Evolutionary conservation across 2,888 invertebrate genomes (phyloP), one percentile per base, ranked within the genome.

Genomic region (Leucophenga montana): DNA sequence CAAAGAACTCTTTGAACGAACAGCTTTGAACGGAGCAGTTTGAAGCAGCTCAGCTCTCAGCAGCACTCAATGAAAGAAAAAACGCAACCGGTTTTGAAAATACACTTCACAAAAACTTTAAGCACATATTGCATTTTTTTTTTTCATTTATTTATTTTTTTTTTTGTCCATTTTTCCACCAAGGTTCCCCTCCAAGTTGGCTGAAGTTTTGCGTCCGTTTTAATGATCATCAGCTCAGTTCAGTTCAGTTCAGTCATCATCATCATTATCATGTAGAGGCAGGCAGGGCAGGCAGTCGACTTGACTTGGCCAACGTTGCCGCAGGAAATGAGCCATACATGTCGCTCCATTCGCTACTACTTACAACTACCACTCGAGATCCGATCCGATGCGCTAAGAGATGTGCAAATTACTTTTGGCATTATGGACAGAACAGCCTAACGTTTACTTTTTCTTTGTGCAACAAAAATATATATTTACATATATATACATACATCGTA

Each of bases 1-100:
- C 56, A 67, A 46, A 66, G 67, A 69, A 66, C 69, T 39, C 39
- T 66, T n/a, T n/a, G n/a, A n/a, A n/a, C n/a, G n/a, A 66, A 69
- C 57, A 66, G 22, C 62, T 50, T 50, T 50, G 16, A 48, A 13
- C 39, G 9, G 39, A 3, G 3, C 39, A 39, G 39, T 8, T 27
- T 4, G 4, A 27, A 39, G 9, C 39, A 39, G 11, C 39, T 3
- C 39, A 5, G 39, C 39, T 39, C 39, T 3, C 5, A 3, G 9
- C 39, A 39, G 39, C 39, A 39, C 62, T 64, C 46, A 64, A 46
- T 46, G 46, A 64, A 64, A 64, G 46, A 64, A 64, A 64, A 48
- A 64, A 64, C 46, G 46, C 46, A 64, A 64, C 62, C 62, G 62
- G 62, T 64, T 64, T 48, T 57, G 57, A 16, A 39, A 39, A 64